Evolutionary conservation across 2,113 vertebrate species (phyloP), one percentile per base, ranked within the genome.

Genomic region (Dryoscopus gambensis): DNA sequence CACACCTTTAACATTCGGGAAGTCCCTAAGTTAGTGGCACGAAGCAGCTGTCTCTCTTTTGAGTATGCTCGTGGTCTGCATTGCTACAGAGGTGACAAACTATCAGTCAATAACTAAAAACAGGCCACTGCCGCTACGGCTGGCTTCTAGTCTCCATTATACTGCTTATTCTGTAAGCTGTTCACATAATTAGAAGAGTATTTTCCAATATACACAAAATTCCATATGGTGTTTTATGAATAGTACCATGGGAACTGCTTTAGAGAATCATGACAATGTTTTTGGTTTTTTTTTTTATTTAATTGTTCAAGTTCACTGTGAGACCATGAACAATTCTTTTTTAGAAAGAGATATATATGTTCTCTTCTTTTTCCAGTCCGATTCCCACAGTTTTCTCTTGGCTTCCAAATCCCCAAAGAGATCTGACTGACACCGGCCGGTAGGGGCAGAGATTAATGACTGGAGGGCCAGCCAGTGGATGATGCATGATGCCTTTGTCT

Each of bases 161-260:
- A 85, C 15, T 78, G 10, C 19, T 59, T 83, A 67, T 42, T 77
- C 55, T 84, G 76, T 44, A 42, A 90, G 59, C 27, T 84, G 46
- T n/a, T 80, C 52, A 39, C 2, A 4, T 46, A 87, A 91, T 55
- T 87, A 87, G 24, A 73, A 20, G 24, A 65, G 42, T 67, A 60
- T 77, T 88, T 77, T 83, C 65, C 82, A 93, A 74, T 40, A 67
- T 21, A 80, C 21, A 67, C 63, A 88, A 30, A 93, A 90, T 70
- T 97, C 87, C 79, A 82, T 68, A 71, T 89, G 76, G 60, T 44
- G 57, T 84, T 89, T 95, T 76, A 87, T 27, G 85, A 92, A 87
- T 52, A 84, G 55, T 47, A 60, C 42, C 52, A 84, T 78, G 79
- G 65, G 68, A 95, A 96, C 80, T 71, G 56, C 30, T 80, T 70